A percentile compares a stretch with the other conserved stretches of the same genome.
These are phyloP conservation scores for Cariama cristata DNA, from an alignment of 2,113 vertebrate genomes.

Conservation along the genomic window DNA sequence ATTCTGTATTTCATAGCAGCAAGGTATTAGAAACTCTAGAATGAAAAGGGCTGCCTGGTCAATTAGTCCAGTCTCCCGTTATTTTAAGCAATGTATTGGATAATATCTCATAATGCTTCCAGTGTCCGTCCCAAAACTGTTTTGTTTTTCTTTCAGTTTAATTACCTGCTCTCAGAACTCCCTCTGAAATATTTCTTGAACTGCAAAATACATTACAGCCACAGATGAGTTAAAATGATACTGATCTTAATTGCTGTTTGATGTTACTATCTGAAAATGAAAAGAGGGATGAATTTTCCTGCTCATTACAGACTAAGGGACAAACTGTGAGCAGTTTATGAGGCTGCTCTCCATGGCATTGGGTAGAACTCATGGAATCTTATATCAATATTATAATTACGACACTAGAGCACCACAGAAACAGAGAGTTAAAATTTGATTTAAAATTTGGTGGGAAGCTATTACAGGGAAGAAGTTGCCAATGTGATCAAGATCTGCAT, in stretches of 20 bases:
- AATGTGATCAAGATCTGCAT: background rate
- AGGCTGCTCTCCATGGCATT: background rate
- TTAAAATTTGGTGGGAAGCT: background rate
- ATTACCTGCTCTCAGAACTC: background rate
- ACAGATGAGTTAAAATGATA: background rate
- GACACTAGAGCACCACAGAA: background rate
- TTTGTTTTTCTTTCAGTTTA: background rate
- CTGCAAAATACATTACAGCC: background rate
- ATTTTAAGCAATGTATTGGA: background rate
- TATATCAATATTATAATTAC: background rate
- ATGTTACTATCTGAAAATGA: background rate
- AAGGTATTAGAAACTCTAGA: background rate
- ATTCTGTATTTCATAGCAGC: background rate
- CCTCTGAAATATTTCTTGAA: background rate
- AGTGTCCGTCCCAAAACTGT: background rate
- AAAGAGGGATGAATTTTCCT: background rate
- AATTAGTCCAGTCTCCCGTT: background rate
- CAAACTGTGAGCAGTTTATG: background rate
- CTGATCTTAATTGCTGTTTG: background rate
- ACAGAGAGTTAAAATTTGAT: background rate
- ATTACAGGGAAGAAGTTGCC: background rate
- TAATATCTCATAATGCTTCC: background rate
- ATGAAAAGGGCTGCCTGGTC: background rate
- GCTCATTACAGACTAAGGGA: background rate
- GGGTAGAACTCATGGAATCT: background rate